Evolutionary conservation across 2,888 invertebrate genomes (phyloP).

Genomic region (Anagyrus pseudococci): DNA sequence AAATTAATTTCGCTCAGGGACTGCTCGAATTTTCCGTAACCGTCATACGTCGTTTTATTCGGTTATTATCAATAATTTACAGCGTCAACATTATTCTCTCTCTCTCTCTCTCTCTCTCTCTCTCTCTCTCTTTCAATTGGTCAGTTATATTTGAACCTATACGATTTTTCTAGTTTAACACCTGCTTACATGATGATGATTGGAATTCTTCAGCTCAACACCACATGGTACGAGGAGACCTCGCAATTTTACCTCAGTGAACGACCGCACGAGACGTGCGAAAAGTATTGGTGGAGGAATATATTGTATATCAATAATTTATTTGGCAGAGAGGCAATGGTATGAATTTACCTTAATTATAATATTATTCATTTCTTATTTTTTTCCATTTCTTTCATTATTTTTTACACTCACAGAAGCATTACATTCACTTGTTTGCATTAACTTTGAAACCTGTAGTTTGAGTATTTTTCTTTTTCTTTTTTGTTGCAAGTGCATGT

Average conservation of each 20-base stretch:
- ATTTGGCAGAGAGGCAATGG: constrained; percentile 59
- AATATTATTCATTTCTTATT: not conserved
- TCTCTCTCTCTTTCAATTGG: too few species aligned
- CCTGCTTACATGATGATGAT: constrained; percentile 62
- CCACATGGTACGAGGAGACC: constrained; percentile 56
- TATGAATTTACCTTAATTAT: constrained; percentile 41
- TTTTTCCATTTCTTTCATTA: not conserved
- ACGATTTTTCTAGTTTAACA: constrained; percentile 56
- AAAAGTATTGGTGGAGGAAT: constrained; percentile 66
- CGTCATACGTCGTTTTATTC: constrained; percentile 58
- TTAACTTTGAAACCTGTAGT: too few species aligned
- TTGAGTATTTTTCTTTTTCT: constrained; percentile 3
- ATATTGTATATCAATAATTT: constrained; percentile 64
- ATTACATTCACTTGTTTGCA: not conserved
- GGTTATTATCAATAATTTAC: constrained; percentile 48
- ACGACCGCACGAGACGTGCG: constrained; percentile 58
- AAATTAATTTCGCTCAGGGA: constrained; percentile 20
- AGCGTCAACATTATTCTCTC: too few species aligned
- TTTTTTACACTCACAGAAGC: too few species aligned
- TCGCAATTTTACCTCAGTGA: constrained; percentile 59
- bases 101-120: too few species aligned
- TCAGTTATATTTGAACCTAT: not conserved
- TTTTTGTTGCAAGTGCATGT: constrained; percentile 57
- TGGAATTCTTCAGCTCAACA: constrained; percentile 58
- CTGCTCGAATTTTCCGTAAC: constrained; percentile 42